These are phyloP conservation scores for Centroberyx gerrardi DNA, from an alignment of 2,797 vertebrate species.

Conservation along the genomic window DNA sequence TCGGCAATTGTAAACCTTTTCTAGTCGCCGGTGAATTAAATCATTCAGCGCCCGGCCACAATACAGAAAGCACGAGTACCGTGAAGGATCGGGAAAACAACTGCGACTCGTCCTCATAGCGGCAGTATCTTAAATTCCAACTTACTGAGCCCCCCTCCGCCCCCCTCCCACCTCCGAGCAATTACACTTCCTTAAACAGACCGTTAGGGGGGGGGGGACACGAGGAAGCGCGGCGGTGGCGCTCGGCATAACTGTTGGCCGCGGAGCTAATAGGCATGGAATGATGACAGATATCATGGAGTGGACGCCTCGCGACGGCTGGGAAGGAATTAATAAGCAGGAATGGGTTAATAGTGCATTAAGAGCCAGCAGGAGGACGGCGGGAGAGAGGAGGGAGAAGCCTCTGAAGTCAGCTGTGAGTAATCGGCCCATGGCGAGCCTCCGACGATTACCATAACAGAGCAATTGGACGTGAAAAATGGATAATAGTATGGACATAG, in stretches of 20 bases:
- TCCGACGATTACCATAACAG: constrained; percentile 99
- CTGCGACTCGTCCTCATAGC: constrained; percentile 41
- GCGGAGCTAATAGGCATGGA: constrained; percentile 85
- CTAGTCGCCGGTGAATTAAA: no score
- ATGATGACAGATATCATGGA: constrained; percentile 88
- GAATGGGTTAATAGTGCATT: constrained; percentile 99
- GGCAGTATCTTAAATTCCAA: constrained; percentile 64
- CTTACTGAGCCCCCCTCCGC: constrained; percentile 39
- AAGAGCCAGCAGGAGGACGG: constrained; percentile 97
- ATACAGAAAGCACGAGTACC: constrained; percentile 29
- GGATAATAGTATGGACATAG: constrained; percentile 98
- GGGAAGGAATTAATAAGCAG: constrained; percentile 99
- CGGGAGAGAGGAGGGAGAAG: constrained; percentile 94
- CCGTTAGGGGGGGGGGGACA: constrained; percentile 40
- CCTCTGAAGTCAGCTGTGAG: constrained; percentile 99
- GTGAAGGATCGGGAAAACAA: constrained; percentile 41
- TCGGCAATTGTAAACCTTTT: no score
- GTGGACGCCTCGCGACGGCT: constrained; percentile 91
- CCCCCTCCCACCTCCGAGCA: constrained; percentile 43
- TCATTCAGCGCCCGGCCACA: constrained; percentile 1
- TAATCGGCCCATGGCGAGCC: constrained; percentile 99
- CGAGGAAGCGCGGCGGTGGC: constrained; percentile 51
- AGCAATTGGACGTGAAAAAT: constrained; percentile 99
- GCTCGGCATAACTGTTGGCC: constrained; percentile 82
- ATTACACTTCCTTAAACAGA: constrained; percentile 76